Base-by-base conservation (phyloP, 2,797 vertebrate species). In the Pseudomugil tenellus region DNA sequence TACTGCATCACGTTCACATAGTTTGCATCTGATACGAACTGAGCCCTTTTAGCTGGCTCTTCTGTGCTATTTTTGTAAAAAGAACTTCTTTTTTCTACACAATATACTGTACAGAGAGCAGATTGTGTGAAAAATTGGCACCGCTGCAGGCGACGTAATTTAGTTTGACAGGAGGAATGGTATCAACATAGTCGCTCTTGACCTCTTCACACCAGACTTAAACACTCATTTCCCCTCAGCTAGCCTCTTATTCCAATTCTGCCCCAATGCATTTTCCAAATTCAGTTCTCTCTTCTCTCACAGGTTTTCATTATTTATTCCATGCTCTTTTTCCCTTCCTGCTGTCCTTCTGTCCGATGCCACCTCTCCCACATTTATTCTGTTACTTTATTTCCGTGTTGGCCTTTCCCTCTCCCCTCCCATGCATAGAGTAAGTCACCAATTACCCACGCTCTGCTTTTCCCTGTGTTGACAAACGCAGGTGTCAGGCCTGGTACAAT, bases 391-490 rank as follows among this genome's bases (percentile, higher is more conserved):
- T 72, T 16, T 14, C 66, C 13, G 51, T n/a, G 54, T 72, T 81
- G 56, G 60, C 76, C 72, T 70, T 58, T 67, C 59, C 37, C 63
- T 60, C 77, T 67, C 31, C 61, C 54, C 67, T 48, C 58, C 28
- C 43, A 51, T 41, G 63, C 67, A 41, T 64, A 7, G 58, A 76
- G 63, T 70, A 76, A 83, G 83, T 85, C 80, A 58, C 91, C 91
- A 94, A 94, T 94, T 94, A 94, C 84, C 81, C 70, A 57, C 52
- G 53, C 64, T 74, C 74, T 75, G 88, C 89, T 86, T 86, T 83
- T 84, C 70, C 77, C 79, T 89, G 84, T 91, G 88, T 90, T 92
- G 90, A 93, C 91, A 90, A 90, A 91, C 68, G 58, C 63, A n/a
- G 41, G 73, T 89, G 89, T 91, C 88, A 88, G 83, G 74, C 77